A percentile compares a stretch with the other conserved stretches of the same genome.
Evolutionary conservation across 2,888 invertebrate species (phyloP).

Genomic region (Altica lythri): DNA sequence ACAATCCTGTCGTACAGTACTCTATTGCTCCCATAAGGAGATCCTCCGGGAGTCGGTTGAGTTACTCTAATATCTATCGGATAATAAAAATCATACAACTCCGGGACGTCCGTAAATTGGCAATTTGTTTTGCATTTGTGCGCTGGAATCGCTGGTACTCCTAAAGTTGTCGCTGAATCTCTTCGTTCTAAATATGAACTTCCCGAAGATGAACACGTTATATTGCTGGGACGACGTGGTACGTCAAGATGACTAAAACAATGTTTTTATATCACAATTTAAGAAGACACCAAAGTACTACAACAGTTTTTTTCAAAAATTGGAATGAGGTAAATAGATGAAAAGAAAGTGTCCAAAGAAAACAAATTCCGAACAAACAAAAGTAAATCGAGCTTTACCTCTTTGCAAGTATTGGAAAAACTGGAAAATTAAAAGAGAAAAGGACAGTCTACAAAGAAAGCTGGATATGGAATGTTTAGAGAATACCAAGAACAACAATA

Average conservation of each 20-base stretch:
- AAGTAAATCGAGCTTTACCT: no score
- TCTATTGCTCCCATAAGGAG: constrained; percentile 75
- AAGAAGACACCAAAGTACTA: no score
- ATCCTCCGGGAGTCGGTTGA: constrained; percentile 81
- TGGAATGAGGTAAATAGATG: no score
- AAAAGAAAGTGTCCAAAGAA: no score
- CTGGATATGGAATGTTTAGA: no score
- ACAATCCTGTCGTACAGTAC: constrained; percentile 57
- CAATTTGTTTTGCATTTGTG: constrained; percentile 56
- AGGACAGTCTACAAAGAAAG: no score
- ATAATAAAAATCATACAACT: constrained; percentile 55
- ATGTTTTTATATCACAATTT: no score
- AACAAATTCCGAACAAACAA: no score
- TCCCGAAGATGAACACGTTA: constrained; percentile 83
- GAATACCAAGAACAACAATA: no score
- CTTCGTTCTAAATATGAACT: constrained; percentile 83
- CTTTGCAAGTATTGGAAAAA: no score
- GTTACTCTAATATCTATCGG: constrained; percentile 65
- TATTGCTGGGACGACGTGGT: constrained; percentile 74
- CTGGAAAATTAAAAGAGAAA: no score
- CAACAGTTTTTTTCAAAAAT: no score
- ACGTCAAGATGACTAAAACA: constrained; percentile 43
- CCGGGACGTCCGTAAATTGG: constrained; percentile 53
- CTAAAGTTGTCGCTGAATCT: constrained; percentile 71
- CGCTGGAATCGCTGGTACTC: constrained; percentile 67